phyloP scores from a whole-genome alignment of 2,113 vertebrate genomes.

The Vidua chalybeata region DNA sequence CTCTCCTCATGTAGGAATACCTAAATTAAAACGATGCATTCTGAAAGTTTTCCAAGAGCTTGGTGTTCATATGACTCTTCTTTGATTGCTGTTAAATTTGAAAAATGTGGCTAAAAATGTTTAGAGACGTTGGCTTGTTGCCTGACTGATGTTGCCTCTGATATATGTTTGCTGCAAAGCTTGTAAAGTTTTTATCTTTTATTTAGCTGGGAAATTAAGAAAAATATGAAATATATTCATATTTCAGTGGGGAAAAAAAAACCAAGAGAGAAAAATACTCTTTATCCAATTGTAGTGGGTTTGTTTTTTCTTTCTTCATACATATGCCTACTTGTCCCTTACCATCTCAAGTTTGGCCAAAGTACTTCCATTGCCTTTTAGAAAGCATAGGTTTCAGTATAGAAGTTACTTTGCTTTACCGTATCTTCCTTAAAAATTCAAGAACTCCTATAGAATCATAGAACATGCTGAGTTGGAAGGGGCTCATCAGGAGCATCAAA shows the following conservation, averaged over 20 bases:
- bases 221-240: background rate
- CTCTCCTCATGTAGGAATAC: background rate
- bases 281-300: background rate
- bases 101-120: background rate
- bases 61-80: background rate
- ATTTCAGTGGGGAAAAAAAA: background rate
- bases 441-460: background rate
- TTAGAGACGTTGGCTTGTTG: background rate
- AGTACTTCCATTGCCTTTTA: background rate
- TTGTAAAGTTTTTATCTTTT: background rate
- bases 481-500: background rate
- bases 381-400: background rate
- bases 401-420: background rate
- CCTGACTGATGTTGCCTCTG: background rate
- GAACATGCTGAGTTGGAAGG: background rate
- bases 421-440: background rate
- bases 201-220: background rate
- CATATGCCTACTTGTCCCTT: background rate
- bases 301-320: background rate
- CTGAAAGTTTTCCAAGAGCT: background rate
- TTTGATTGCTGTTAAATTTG: background rate
- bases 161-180: background rate
- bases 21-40: background rate
- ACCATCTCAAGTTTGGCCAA: background rate
- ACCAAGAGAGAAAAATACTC: background rate